A percentile compares a stretch with the other conserved stretches of the same genome.
These are phyloP conservation scores for Hoplodrina ambigua DNA, from an alignment of 2,888 invertebrate species.

Conservation along the genomic window DNA sequence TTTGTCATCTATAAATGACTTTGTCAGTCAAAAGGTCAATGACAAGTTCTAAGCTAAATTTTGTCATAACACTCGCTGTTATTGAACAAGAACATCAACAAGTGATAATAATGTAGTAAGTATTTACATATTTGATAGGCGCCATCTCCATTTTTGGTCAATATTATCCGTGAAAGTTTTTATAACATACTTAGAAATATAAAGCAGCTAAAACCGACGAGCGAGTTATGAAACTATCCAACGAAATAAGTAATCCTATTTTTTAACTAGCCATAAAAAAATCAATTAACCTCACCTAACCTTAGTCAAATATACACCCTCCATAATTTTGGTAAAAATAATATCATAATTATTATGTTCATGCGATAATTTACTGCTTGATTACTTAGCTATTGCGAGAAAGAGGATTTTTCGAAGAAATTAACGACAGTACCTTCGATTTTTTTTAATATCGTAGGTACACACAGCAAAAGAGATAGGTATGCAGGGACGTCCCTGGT, in stretches of 20 bases:
- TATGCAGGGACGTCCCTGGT: too few species aligned
- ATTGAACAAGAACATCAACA: conserved; percentile 2
- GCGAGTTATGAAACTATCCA: conserved; percentile 18
- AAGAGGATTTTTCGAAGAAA: conserved; percentile 34
- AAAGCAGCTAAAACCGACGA: not conserved
- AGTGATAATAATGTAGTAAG: conserved; percentile 6
- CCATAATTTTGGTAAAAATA: not conserved
- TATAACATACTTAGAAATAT: not conserved
- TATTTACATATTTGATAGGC: conserved; percentile 1
- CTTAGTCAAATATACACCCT: conserved; percentile 14
- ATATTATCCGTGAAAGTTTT: not conserved
- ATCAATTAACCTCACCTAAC: not conserved
- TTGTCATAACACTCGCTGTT: not conserved
- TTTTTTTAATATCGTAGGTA: conserved; percentile 8
- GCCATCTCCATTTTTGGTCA: not conserved
- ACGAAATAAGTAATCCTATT: conserved; percentile 22
- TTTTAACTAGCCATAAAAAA: not conserved
- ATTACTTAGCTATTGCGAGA: not conserved
- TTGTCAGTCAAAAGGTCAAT: too few species aligned
- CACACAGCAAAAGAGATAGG: too few species aligned
- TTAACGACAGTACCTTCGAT: too few species aligned
- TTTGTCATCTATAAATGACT: too few species aligned
- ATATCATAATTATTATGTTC: conserved; percentile 33
- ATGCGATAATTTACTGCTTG: conserved; percentile 7
- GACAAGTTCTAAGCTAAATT: too few species aligned